Percentiles rank a stretch among this genome's conserved stretches.
These are phyloP conservation scores for Amblyopsis hoosieri DNA, from an alignment of 2,797 vertebrate species.

Conservation along the genomic window DNA sequence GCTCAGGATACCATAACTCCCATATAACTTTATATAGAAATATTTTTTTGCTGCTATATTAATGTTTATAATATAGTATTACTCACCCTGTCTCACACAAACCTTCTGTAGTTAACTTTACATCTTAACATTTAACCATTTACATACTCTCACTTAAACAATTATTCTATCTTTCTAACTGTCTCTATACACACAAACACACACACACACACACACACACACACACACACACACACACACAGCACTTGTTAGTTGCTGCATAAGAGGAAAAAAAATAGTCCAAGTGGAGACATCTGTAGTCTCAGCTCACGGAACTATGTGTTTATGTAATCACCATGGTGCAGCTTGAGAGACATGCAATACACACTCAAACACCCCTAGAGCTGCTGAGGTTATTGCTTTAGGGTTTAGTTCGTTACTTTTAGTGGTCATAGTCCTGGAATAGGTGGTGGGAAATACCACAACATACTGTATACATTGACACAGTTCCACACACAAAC, in stretches of 20 bases:
- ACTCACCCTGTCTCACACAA: too few species aligned
- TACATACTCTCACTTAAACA: too few species aligned
- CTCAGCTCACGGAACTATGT: conserved; percentile 51
- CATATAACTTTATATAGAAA: too few species aligned
- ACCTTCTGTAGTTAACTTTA: too few species aligned
- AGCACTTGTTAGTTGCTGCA: conserved; percentile 43
- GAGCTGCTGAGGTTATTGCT: background rate
- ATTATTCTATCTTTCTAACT: background rate
- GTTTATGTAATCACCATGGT: conserved; percentile 71
- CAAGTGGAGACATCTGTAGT: conserved; percentile 70
- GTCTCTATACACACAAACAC: background rate
- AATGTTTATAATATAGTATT: too few species aligned
- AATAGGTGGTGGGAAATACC: too few species aligned
- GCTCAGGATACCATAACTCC: too few species aligned
- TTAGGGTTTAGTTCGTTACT: background rate
- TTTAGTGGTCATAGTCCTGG: too few species aligned
- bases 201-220: background rate
- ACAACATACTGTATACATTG: background rate
- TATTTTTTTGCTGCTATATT: too few species aligned
- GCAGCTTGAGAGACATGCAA: conserved; percentile 19
- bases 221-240: background rate
- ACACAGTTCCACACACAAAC: background rate
- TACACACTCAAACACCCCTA: conserved; percentile 5
- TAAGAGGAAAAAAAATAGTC: conserved; percentile 72
- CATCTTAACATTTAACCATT: too few species aligned